Base-by-base conservation (phyloP, 2,797 vertebrate genomes). In the Picus viridis region DNA sequence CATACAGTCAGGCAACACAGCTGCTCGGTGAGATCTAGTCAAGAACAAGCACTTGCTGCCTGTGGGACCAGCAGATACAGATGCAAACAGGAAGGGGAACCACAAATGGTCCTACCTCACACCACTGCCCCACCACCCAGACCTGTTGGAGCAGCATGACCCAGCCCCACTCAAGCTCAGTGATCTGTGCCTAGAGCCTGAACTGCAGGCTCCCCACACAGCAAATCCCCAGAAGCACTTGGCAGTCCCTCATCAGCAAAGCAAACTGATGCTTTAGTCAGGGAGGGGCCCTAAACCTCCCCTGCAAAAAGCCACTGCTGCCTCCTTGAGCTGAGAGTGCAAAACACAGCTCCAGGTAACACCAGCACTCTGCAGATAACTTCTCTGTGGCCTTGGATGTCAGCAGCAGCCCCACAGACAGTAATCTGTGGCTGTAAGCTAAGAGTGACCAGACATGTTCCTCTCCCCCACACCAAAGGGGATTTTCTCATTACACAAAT, bases 271-370 rank as follows among this genome's bases (percentile, higher is more conserved):
- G 30, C 10, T 76, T 30, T 61, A 22, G 22, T 54, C 34, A 81
- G 64, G 27, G 18, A 43, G 2, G 20, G 23, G 27, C 63, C 72
- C 62, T 61, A 67, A 87, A 68, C 8, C 3, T 19, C 19, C 8
- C 12, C 26, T n/a, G 23, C 51, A 49, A 16, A 39, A 34, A 81
- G 29, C 23, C 39, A 58, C 4, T 36, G 24, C 24, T 49, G 83
- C 62, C 22, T 67, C 53, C 47, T 83, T 10, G 1, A 91, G 34
- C 75, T 53, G 53, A 88, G 34, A 10, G 62, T 27, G 58, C 9
- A 82, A 86, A 86, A 70, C 63, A 64, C 92, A 94, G 86, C 82
- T 78, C 53, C 59, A 85, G 78, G 81, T 77, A 68, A 93, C 75
- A 73, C 74, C 83, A 78, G 19, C 63, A 75, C 39, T 51, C 74